Base-by-base conservation (phyloP, 2,888 invertebrate species). In the Metallyticus violacea region DNA sequence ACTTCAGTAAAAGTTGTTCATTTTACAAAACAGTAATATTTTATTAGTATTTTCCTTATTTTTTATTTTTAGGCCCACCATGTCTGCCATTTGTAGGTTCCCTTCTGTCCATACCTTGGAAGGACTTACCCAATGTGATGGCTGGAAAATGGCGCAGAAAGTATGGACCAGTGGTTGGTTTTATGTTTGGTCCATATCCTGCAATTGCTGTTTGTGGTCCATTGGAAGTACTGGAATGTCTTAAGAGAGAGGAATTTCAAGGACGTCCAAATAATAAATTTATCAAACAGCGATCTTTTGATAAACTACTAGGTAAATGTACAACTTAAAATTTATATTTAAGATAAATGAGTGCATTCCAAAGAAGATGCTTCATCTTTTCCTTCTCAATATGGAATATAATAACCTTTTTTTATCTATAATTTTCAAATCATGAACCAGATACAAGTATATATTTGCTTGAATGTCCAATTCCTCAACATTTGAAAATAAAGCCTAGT, bases 141-240 rank as follows among this genome's bases (percentile, higher is more conserved):
- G 88, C 87, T 28, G 82, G 88, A 79, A 81, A 88, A 77, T 85
- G 87, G 87, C 82, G 87, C 22, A 84, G 81, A 22, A 77, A 83
- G 29, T 89, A 89, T 77, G 89, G 89, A 5, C 88, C 89, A 2
- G 85, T 89, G 62, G 87, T 89, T 22, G 89, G 89, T 1, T 81
- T 88, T 5, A 85, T 87, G 26, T 26, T 88, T 6, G 89, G 88
- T 15, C 76, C 85, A 7, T 76, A 78, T 22, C 86, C 88, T 1
- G 85, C 85, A 25, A 78, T 89, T n/a, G 87, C 87, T 2, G 86
- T 89, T 7, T 87, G 88, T 79, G 87, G 88, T 3, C 86, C 89
- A 25, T 81, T 87, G 26, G 88, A 88, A 79, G 88, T 88, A 1
- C 40, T 87, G 29, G 89, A 89, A 82, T 87, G 87, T 5, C 85